Conservation (phyloP, 1,140 invertebrate genomes). For the Psilanteris sp. region DNA sequence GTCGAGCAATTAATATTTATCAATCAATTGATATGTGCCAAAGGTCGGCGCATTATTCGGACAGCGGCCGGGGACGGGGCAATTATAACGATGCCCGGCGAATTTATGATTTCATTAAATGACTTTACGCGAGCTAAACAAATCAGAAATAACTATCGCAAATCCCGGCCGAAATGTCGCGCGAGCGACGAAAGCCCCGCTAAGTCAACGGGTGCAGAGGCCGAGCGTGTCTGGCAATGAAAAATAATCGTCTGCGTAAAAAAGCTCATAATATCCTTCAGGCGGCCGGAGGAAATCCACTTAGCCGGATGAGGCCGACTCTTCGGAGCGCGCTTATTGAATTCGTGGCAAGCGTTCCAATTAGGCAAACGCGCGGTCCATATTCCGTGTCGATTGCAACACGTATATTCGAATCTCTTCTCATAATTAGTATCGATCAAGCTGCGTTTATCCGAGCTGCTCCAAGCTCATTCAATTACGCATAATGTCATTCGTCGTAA, state of each 20-base stretch:
- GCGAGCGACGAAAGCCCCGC: no score
- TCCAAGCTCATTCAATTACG: slow-evolving; percentile 55
- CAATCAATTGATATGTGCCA: no score
- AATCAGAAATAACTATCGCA: no score
- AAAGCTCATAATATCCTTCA: slow-evolving; percentile 28
- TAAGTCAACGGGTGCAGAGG: no score
- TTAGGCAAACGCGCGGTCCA: slow-evolving; percentile 54
- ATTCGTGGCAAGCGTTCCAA: slow-evolving; percentile 57
- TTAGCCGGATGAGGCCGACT: slow-evolving; percentile 55
- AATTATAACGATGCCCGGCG: no score
- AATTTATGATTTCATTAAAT: no score
- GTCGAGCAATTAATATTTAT: no score
- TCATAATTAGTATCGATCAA: slow-evolving; percentile 62
- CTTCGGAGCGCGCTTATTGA: slow-evolving; percentile 50
- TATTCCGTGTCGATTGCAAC: slow-evolving; percentile 60
- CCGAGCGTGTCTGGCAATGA: background rate
- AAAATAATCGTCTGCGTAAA: background rate
- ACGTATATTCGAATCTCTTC: slow-evolving; percentile 43
- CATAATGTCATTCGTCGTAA: slow-evolving; percentile 57
- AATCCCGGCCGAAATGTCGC: no score
- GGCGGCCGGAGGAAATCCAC: slow-evolving; percentile 37
- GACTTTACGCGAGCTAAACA: no score
- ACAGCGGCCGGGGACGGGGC: no score
- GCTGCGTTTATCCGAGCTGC: slow-evolving; percentile 48
- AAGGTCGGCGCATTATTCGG: no score